Conservation (phyloP, 2,113 vertebrate genomes). For the Calonectris borealis region DNA sequence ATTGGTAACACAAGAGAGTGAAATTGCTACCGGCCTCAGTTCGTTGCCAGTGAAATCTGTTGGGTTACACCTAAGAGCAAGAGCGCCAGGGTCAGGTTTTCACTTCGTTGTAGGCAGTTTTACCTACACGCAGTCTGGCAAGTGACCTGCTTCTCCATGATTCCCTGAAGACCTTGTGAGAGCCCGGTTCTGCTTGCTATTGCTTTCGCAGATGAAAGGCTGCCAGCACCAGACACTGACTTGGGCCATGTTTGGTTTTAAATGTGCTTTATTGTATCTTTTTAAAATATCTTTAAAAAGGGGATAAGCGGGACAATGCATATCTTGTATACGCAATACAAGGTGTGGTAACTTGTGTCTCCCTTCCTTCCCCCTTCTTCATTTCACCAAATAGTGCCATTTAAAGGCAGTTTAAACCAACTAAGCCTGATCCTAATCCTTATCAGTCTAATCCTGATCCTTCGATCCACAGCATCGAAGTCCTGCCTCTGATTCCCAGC, state of each 20-base stretch:
- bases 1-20: neutral
- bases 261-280: neutral
- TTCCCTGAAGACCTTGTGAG: neutral
- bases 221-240: neutral
- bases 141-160: neutral
- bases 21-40: neutral
- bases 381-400: neutral
- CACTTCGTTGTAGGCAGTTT: neutral
- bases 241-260: neutral
- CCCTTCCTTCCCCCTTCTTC: neutral
- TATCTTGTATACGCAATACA: accelerated
- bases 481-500: neutral
- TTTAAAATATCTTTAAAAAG: neutral
- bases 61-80: neutral
- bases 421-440: neutral
- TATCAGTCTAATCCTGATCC: no score
- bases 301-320: accelerated
- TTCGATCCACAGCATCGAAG: neutral
- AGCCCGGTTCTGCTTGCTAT: neutral
- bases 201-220: neutral
- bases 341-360: neutral
- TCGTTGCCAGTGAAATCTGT: neutral
- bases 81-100: neutral
- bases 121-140: accelerated
- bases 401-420: neutral